Conservation (phyloP, 2,113 vertebrate genomes). For the Rafetus swinhoei region DNA sequence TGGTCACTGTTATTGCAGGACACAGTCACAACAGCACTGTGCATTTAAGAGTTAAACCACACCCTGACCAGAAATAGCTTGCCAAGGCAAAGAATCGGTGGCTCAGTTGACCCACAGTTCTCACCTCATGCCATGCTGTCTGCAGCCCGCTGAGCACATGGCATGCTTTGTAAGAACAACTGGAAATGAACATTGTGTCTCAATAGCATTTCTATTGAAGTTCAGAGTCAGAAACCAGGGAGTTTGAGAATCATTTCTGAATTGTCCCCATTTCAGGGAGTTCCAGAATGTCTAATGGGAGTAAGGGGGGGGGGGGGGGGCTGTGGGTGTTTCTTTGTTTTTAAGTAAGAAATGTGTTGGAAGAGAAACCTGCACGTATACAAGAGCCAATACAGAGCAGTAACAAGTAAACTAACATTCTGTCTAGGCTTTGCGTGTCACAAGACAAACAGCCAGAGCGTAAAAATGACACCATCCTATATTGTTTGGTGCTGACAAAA, state of each 20-base stretch:
- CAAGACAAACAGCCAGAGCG: background rate
- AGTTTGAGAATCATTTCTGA: background rate
- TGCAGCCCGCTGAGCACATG: background rate
- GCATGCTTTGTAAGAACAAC: background rate
- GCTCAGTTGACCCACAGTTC: background rate
- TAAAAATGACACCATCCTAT: background rate
- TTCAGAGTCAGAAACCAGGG: background rate
- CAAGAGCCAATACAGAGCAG: background rate
- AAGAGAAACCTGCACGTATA: background rate
- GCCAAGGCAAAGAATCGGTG: background rate
- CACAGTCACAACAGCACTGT: background rate
- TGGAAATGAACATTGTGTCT: background rate
- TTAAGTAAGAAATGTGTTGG: background rate
- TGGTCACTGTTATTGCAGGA: background rate
- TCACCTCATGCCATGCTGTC: background rate
- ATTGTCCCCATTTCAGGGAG: background rate
- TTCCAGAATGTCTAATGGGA: background rate
- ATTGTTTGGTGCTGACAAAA: background rate
- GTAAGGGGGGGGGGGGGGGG: fast-evolving
- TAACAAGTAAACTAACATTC: background rate
- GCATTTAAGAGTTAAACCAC: background rate
- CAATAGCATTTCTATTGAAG: background rate
- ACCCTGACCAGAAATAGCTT: background rate
- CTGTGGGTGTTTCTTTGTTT: background rate
- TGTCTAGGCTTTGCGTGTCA: background rate